Evolutionary conservation across 2,113 vertebrate species (phyloP).

Genomic region (Pelecanus crispus): DNA sequence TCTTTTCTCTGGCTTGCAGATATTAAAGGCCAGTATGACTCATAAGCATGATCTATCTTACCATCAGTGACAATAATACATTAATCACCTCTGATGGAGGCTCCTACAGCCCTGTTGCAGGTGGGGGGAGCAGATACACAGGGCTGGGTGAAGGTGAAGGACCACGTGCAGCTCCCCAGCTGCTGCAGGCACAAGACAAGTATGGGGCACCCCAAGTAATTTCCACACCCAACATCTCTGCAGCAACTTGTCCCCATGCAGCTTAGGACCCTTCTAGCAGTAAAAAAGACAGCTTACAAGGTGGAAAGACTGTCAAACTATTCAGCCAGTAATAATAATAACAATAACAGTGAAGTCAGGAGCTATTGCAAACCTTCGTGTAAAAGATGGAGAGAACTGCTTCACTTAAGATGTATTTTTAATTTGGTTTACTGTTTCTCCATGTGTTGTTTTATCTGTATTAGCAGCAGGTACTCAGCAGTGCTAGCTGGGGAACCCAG

Average conservation of each 20-base stretch:
- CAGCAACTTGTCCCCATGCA: background rate
- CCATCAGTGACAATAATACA: background rate
- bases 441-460: background rate
- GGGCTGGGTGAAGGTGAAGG: background rate
- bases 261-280: background rate
- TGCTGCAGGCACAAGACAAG: background rate
- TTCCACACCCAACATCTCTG: background rate
- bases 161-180: accelerated
- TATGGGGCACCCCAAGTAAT: background rate
- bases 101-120: background rate
- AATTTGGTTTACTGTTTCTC: background rate
- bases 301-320: background rate
- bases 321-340: background rate
- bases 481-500: background rate
- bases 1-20: conserved; percentile 16
- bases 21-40: background rate
- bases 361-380: background rate
- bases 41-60: background rate
- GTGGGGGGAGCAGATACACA: accelerated
- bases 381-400: background rate
- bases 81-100: background rate
- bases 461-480: background rate
- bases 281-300: background rate
- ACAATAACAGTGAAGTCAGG: background rate
- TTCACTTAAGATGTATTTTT: background rate